phyloP scores from a whole-genome alignment of 64 coral and sea anemone genomes.

The Montipora cactus region DNA sequence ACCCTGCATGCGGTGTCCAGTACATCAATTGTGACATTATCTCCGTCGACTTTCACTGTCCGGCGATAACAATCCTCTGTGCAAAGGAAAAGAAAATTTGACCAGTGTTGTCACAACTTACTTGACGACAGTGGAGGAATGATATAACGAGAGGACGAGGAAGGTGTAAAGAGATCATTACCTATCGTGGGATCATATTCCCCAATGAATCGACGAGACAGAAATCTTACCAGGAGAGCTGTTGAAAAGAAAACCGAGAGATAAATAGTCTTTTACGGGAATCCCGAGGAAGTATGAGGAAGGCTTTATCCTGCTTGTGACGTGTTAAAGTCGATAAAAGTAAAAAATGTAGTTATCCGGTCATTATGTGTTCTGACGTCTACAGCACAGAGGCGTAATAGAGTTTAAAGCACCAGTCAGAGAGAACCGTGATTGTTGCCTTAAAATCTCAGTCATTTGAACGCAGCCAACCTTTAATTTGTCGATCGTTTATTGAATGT shows the following conservation, averaged over 20 bases:
- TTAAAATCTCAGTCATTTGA: too few relatives aligned
- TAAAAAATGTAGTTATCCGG: too few relatives aligned
- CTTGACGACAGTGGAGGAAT: neutral
- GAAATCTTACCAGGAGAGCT: slow-evolving; percentile 68
- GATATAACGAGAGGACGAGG: neutral
- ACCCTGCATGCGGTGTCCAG: slow-evolving; percentile 72
- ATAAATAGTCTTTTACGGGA: neutral
- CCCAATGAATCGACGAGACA: slow-evolving; percentile 73
- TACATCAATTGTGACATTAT: slow-evolving; percentile 69
- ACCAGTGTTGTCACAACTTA: neutral
- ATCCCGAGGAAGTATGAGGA: neutral
- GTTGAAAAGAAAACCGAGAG: neutral
- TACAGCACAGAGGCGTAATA: too few relatives aligned
- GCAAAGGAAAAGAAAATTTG: neutral
- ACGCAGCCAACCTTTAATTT: too few relatives aligned
- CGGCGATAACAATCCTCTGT: slow-evolving; percentile 80
- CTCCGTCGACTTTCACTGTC: slow-evolving; percentile 61
- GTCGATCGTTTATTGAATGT: too few relatives aligned
- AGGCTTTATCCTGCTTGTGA: neutral
- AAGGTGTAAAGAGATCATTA: neutral
- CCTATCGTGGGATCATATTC: slow-evolving; percentile 85
- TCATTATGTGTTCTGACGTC: too few relatives aligned
- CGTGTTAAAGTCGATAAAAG: too few relatives aligned
- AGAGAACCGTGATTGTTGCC: too few relatives aligned
- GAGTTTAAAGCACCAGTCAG: too few relatives aligned